phyloP scores from a whole-genome alignment of 1,140 invertebrate species.

The Hormaphis cornu region DNA sequence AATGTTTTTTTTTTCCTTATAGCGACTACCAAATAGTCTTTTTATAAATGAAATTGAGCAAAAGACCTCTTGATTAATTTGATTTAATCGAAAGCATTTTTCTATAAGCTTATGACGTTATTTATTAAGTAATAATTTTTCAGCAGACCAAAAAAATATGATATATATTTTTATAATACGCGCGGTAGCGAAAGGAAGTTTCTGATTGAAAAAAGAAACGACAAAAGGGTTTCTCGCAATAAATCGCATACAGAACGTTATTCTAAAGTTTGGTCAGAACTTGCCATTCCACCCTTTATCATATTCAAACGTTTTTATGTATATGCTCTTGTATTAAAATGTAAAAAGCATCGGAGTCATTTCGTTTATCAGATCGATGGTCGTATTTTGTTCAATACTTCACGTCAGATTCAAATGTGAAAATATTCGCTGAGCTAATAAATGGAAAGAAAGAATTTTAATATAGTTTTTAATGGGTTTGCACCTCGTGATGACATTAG shows the following conservation, averaged over 20 bases:
- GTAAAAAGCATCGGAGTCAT: too few relatives aligned
- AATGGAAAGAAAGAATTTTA: too few relatives aligned
- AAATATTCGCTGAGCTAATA: too few relatives aligned
- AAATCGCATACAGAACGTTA: background rate
- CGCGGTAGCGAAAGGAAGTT: background rate
- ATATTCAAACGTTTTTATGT: background rate
- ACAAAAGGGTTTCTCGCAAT: background rate
- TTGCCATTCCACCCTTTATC: background rate
- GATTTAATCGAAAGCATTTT: too few relatives aligned
- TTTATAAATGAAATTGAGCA: too few relatives aligned
- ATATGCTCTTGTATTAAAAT: background rate
- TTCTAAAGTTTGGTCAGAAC: slow-evolving; percentile 5
- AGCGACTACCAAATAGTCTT: too few relatives aligned
- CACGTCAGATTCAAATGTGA: too few relatives aligned
- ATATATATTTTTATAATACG: background rate
- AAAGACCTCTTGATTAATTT: background rate
- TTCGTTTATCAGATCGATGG: too few relatives aligned
- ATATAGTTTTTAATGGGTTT: too few relatives aligned
- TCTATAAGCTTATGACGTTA: background rate
- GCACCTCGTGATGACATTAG: too few relatives aligned
- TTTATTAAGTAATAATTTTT: background rate
- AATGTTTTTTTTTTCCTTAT: too few relatives aligned
- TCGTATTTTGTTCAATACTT: too few relatives aligned
- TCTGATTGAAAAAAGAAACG: background rate
- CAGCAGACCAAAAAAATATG: background rate